Percentiles rank a stretch among this genome's conserved stretches.
phyloP scores from a whole-genome alignment of 2,888 invertebrate genomes.

The Drosophila atroscutellata region DNA sequence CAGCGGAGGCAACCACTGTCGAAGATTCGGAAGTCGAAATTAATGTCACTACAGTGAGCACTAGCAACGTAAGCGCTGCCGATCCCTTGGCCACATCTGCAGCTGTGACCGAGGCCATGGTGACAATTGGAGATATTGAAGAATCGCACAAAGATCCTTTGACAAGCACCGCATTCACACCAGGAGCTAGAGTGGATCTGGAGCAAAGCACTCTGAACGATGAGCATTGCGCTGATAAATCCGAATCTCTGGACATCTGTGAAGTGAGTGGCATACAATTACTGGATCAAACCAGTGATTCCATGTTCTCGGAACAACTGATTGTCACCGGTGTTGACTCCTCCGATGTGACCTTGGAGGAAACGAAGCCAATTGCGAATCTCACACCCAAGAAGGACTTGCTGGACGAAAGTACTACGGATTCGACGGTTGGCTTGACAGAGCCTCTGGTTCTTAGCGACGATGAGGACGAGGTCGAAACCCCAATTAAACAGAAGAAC shows the following conservation, averaged over 20 bases:
- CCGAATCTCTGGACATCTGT: constrained; percentile 12
- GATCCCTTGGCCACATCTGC: constrained; percentile 68
- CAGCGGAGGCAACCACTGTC: constrained; percentile 34
- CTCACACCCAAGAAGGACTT: background rate
- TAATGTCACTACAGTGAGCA: constrained; percentile 45
- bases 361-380: constrained; percentile 28
- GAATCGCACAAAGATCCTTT: constrained; percentile 58
- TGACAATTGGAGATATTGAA: constrained; percentile 36
- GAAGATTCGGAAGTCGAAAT: constrained; percentile 52
- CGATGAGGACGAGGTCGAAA: constrained; percentile 39
- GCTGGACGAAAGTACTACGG: constrained; percentile 30
- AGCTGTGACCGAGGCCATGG: constrained; percentile 41
- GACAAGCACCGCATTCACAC: constrained; percentile 61
- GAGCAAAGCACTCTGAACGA: constrained; percentile 13
- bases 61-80: constrained; percentile 1
- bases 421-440: constrained; percentile 53
- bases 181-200: constrained; percentile 6
- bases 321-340: constrained; percentile 65
- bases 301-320: constrained; percentile 72
- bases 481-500: background rate
- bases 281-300: constrained; percentile 79
- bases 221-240: constrained; percentile 1
- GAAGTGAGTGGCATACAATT: constrained; percentile 82
- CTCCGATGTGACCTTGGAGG: constrained; percentile 56
- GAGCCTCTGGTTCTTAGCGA: constrained; percentile 71